These are phyloP conservation scores for Siniperca chuatsi DNA, from an alignment of 2,113 vertebrate species.

Conservation along the genomic window DNA sequence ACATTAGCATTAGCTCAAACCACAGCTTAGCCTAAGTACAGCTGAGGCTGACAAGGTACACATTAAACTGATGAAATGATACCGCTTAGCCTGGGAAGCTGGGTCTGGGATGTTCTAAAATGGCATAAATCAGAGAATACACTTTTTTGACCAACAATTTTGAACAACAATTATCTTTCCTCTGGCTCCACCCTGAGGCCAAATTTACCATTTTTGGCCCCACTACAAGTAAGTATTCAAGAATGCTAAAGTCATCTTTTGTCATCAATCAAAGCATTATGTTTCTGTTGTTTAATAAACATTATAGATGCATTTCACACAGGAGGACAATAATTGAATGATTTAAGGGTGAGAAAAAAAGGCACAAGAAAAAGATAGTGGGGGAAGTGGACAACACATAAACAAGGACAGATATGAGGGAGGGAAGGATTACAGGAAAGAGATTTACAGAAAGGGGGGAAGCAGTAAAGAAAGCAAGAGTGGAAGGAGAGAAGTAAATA, in stretches of 20 bases:
- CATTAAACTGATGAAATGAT: too few species aligned
- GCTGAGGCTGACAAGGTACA: too few species aligned
- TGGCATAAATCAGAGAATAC: not conserved
- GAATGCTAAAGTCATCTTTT: not conserved
- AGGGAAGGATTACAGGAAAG: not conserved
- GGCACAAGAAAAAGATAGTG: not conserved
- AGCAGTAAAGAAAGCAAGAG: not conserved
- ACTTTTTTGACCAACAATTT: not conserved
- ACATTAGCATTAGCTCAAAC: too few species aligned
- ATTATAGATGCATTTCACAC: not conserved
- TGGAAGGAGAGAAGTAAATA: not conserved
- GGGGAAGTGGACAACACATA: not conserved
- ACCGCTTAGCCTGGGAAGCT: too few species aligned
- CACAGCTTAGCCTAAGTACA: too few species aligned
- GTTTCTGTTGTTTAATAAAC: not conserved
- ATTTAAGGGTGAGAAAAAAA: not conserved
- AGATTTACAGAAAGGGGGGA: not conserved
- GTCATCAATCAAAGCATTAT: not conserved
- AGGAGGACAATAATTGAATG: not conserved
- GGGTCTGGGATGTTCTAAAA: not conserved
- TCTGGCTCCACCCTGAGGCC: slow-evolving; percentile 6
- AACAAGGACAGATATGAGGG: not conserved
- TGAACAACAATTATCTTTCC: not conserved
- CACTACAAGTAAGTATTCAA: not conserved
- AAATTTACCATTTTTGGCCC: not conserved